Percentiles rank a stretch among this genome's conserved stretches.
phyloP scores from a whole-genome alignment of 2,113 vertebrate species.

The Xerus inauris region DNA sequence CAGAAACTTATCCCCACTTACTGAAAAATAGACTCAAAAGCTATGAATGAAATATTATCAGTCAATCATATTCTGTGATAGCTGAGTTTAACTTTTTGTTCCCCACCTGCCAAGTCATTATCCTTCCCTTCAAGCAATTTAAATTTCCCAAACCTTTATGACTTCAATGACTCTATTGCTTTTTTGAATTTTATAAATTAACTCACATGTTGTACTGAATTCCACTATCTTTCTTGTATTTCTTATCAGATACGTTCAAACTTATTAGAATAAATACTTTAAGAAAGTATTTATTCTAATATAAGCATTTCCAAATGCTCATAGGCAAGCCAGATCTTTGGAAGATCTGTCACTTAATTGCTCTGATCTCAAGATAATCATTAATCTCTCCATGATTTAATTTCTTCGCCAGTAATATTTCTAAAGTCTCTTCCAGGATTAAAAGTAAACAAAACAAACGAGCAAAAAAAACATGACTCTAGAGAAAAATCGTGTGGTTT shows the following conservation, averaged over 20 bases:
- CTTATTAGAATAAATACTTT: neutral
- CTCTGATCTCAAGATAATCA: neutral
- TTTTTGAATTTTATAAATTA: constrained; percentile 20
- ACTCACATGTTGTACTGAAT: neutral
- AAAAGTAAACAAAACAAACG: neutral
- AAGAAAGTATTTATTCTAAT: no score
- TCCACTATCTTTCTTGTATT: neutral
- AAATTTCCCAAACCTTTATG: neutral
- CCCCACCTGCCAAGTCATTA: neutral
- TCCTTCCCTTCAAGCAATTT: neutral
- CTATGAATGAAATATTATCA: neutral
- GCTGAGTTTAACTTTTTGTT: neutral
- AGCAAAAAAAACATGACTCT: neutral
- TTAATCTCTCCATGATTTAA: neutral
- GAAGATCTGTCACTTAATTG: neutral
- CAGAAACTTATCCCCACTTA: neutral
- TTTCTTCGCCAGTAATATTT: constrained; percentile 31
- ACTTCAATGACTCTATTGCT: neutral
- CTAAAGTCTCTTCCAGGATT: neutral
- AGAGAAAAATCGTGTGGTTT: neutral
- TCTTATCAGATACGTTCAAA: neutral
- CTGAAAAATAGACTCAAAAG: neutral
- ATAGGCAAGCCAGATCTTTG: neutral
- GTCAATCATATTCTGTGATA: neutral
- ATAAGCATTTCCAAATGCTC: no score